A percentile compares a stretch with the other conserved stretches of the same genome.
phyloP scores from a whole-genome alignment of 92 coral and sea anemone species.

The Palythoa caribaeorum region DNA sequence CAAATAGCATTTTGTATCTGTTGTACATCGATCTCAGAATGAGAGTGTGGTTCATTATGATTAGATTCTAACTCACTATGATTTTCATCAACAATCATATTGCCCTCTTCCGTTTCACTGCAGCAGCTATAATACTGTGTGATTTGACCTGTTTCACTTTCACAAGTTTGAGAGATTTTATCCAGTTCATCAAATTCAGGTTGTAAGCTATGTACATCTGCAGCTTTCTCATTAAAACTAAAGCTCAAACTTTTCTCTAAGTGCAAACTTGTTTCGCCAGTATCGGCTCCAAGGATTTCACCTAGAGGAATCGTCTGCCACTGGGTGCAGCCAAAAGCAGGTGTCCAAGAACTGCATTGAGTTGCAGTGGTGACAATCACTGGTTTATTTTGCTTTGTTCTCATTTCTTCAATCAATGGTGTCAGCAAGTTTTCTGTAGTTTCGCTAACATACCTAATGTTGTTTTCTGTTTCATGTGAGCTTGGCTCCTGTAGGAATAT shows the following conservation, averaged over 20 bases:
- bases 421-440: slow-evolving; percentile 2
- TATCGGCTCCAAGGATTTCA: slow-evolving; percentile 65
- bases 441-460: neutral
- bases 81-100: slow-evolving; percentile 1
- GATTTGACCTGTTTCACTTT: neutral
- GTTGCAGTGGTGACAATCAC: neutral
- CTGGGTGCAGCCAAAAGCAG: slow-evolving; percentile 46
- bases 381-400: neutral
- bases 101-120: neutral
- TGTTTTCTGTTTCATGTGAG: neutral
- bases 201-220: neutral
- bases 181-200: neutral
- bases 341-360: slow-evolving; percentile 56
- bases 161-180: neutral
- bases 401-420: neutral
- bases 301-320: slow-evolving; percentile 87
- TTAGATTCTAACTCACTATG: neutral
- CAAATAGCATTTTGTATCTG: slow-evolving; percentile 20
- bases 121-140: neutral
- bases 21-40: slow-evolving; percentile 1
- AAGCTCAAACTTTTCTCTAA: slow-evolving; percentile 3
- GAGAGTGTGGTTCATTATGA: neutral
- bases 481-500: slow-evolving; percentile 5
- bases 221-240: neutral
- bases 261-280: neutral